Conservation (phyloP, 2,113 vertebrate species). For the Catharus bicknelli region DNA sequence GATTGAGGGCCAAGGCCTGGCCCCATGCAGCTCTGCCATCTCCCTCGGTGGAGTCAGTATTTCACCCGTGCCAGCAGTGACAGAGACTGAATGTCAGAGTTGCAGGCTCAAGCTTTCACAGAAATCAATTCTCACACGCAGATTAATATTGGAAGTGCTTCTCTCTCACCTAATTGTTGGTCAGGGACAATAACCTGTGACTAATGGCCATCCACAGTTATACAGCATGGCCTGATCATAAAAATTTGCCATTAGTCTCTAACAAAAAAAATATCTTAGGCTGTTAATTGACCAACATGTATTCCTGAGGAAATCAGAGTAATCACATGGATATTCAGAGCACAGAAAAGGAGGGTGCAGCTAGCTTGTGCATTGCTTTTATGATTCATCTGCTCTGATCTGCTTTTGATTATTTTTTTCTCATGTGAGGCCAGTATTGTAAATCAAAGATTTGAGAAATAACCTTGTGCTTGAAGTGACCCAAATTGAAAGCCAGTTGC, state of each 20-base stretch:
- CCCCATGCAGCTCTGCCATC: slow-evolving; percentile 31
- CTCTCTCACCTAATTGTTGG: not conserved
- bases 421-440: slow-evolving; percentile 2
- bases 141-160: slow-evolving; percentile 7
- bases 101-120: not conserved
- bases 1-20: slow-evolving; percentile 5
- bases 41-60: not conserved
- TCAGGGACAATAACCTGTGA: slow-evolving; percentile 27
- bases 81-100: slow-evolving; percentile 11
- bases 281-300: slow-evolving; percentile 41
- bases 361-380: not conserved
- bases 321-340: not conserved
- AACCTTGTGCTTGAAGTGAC: slow-evolving; percentile 9
- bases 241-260: not conserved
- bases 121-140: slow-evolving; percentile 14
- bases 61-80: not conserved
- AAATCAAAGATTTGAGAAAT: slow-evolving; percentile 43
- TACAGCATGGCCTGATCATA: not conserved
- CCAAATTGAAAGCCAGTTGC: slow-evolving; percentile 22
- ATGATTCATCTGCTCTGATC: slow-evolving; percentile 23
- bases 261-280: not conserved
- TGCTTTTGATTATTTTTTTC: slow-evolving; percentile 38
- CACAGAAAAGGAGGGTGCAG: not conserved
- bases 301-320: slow-evolving; percentile 12
- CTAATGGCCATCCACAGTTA: not conserved